Conservation (phyloP, 2,797 vertebrate genomes). For the Acrocephalus scirpaceus region DNA sequence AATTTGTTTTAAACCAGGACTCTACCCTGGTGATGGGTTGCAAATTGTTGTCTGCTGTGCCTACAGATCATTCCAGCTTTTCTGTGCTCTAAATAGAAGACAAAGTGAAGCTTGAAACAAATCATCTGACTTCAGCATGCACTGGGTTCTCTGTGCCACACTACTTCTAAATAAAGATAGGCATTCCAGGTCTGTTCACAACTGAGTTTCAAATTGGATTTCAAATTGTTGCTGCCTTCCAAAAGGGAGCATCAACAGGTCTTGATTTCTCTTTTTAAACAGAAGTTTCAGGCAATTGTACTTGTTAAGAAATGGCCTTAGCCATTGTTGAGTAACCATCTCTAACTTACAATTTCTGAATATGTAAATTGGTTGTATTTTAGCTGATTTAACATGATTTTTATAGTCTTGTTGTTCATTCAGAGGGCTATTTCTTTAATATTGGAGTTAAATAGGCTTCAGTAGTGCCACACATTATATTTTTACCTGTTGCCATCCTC, state of each 20-base stretch:
- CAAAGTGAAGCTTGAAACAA: background rate
- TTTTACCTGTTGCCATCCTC: background rate
- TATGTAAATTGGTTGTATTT: background rate
- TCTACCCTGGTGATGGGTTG: background rate
- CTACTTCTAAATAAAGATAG: background rate
- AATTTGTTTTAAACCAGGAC: background rate
- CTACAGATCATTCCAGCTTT: constrained; percentile 13
- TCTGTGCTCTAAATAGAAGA: constrained; percentile 6
- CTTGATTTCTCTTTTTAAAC: background rate
- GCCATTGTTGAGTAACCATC: background rate
- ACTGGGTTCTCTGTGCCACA: background rate
- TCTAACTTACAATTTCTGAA: background rate
- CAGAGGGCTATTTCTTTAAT: background rate
- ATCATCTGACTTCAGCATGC: background rate
- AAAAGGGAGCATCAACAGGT: background rate
- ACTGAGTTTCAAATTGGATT: background rate
- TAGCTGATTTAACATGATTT: background rate
- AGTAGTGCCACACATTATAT: background rate
- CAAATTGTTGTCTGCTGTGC: background rate
- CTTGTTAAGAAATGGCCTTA: background rate
- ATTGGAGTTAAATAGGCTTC: background rate
- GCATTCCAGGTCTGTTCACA: background rate
- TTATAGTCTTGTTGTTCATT: background rate
- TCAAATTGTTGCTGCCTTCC: background rate
- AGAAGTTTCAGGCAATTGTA: background rate